Conservation (phyloP, 1,140 invertebrate genomes). For the Drosophila sulfurigaster region DNA sequence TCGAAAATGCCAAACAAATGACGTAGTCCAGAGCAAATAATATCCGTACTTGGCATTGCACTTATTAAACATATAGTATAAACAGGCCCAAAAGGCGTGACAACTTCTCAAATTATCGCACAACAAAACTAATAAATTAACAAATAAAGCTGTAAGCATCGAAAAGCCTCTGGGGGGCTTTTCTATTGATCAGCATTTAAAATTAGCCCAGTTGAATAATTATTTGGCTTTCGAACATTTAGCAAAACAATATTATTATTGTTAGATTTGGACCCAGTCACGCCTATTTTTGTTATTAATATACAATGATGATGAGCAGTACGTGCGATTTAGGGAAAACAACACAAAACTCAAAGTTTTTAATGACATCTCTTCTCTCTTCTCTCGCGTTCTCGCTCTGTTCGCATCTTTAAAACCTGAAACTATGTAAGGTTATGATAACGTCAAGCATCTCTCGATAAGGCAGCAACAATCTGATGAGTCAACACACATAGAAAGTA, state of each 20-base stretch:
- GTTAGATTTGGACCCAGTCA: constrained; percentile 31
- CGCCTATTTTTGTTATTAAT: constrained; percentile 43
- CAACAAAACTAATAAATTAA: constrained; percentile 12
- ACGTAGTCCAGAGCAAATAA: constrained; percentile 36
- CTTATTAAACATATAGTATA: neutral
- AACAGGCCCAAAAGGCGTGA: constrained; percentile 24
- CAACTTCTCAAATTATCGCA: constrained; percentile 32
- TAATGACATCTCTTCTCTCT: neutral
- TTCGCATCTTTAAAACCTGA: neutral
- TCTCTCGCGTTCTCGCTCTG: neutral
- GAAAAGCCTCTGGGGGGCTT: neutral
- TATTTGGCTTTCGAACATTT: constrained; percentile 45
- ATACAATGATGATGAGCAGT: constrained; percentile 17
- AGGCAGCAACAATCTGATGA: constrained; percentile 9
- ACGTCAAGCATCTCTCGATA: neutral
- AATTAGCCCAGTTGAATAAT: constrained; percentile 56
- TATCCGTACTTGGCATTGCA: neutral
- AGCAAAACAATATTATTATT: constrained; percentile 29
- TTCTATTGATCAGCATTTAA: constrained; percentile 54
- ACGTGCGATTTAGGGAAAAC: constrained; percentile 34
- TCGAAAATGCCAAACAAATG: constrained; percentile 40
- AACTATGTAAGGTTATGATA: constrained; percentile 10
- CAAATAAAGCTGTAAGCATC: neutral
- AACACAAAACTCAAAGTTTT: neutral
- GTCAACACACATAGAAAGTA: neutral